phyloP scores from a whole-genome alignment of 1,140 invertebrate species.

The Pachypeltis micranthus region DNA sequence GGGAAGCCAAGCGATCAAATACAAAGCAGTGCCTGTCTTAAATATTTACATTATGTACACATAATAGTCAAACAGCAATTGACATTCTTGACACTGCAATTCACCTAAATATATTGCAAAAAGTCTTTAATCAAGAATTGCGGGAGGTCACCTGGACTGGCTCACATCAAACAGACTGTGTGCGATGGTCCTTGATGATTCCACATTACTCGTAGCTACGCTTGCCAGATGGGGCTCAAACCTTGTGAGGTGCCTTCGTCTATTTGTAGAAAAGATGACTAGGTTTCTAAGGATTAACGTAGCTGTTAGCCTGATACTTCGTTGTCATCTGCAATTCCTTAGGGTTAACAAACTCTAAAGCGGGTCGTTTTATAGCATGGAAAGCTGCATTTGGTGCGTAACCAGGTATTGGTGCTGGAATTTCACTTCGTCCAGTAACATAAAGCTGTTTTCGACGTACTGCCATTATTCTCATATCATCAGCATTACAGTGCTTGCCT shows the following conservation, averaged over 20 bases:
- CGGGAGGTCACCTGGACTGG: conserved; percentile 29
- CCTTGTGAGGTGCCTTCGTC: conserved; percentile 74
- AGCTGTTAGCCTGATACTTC: conserved; percentile 75
- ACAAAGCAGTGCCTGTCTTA: too few species aligned
- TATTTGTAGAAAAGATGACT: conserved; percentile 81
- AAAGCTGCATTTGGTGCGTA: conserved; percentile 74
- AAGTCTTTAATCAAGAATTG: too few species aligned
- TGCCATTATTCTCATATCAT: conserved; percentile 46
- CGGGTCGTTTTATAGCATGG: conserved; percentile 86
- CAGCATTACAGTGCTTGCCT: conserved; percentile 78
- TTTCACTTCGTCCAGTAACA: conserved; percentile 42
- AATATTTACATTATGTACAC: too few species aligned
- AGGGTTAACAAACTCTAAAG: conserved; percentile 75
- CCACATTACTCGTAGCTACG: conserved; percentile 85
- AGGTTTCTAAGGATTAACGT: conserved; percentile 93
- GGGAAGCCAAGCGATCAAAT: too few species aligned
- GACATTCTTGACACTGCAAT: too few species aligned
- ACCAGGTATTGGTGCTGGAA: conserved; percentile 37
- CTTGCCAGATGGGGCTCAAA: conserved; percentile 84
- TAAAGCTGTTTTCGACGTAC: conserved; percentile 50
- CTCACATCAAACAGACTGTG: conserved; percentile 89
- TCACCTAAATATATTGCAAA: too few species aligned
- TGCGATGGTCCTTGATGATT: conserved; percentile 86
- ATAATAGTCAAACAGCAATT: too few species aligned
- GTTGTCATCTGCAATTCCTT: conserved; percentile 81